Evolutionary conservation across 2,888 invertebrate species (phyloP), one percentile per base, ranked within the genome.

Genomic region (Gari tellinella): DNA sequence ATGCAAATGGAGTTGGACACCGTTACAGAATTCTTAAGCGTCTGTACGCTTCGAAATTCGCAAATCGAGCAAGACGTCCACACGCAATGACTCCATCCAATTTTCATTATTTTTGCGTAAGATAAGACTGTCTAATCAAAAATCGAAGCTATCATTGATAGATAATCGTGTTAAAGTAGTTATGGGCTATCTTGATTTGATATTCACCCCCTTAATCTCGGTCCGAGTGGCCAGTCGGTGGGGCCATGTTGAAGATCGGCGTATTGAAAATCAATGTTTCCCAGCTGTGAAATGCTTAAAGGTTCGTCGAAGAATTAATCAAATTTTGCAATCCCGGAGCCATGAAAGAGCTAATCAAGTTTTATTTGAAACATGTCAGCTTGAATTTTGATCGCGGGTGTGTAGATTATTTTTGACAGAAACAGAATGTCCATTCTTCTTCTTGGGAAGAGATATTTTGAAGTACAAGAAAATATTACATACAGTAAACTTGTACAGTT

Each of bases 201-300:
- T 55, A 41, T 63, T 69, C 52, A 46, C 38, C 52, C 69, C 51
- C 51, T 31, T 38, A 40, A 17, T 25, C 45, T 46, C 51, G 43
- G 56, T 45, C 37, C 53, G 46, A 64, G 43, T 64, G 70, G 38
- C 65, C 67, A 63, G 73, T 68, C 64, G 64, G 63, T 58, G 37
- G 43, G 63, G 40, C 25, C 4, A 26, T 14, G 57, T 57, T 60
- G 31, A 31, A 68, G 64, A 48, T 63, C 46, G 45, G 51, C 48
- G 26, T 58, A 73, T 68, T 67, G 73, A 73, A 73, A 73, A 73
- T 73, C 73, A 63, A 73, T 73, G 25, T 26, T 21, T 17, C 31
- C 41, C 51, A 49, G 67, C 55, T 58, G 31, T 31, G 52, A 51
- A 55, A 48, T 52, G 53, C 52, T 64, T 58, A 53, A 46, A 56